Percentiles rank a stretch among this genome's conserved stretches.
phyloP scores from a whole-genome alignment of 1,140 invertebrate genomes.

The Penaeus japonicus region DNA sequence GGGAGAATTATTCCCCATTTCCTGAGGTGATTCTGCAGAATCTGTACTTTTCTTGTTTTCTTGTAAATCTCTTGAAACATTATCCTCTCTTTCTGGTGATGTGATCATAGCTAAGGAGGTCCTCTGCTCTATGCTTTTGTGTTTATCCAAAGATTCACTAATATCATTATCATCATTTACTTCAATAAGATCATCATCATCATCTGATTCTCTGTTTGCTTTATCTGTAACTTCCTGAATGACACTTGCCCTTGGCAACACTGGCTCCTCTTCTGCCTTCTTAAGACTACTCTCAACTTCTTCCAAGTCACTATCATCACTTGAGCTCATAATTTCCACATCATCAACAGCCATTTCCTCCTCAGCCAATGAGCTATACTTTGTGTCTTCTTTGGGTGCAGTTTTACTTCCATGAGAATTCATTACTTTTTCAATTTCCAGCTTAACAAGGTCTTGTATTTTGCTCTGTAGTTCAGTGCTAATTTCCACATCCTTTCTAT shows the following conservation, averaged over 20 bases:
- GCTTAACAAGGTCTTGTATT: slow-evolving; percentile 15
- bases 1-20: too few species aligned
- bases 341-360: slow-evolving; percentile 32
- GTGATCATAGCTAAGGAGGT: too few species aligned
- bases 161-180: neutral
- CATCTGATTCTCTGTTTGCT: slow-evolving; percentile 41
- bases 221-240: neutral
- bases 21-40: too few species aligned
- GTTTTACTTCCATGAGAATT: neutral
- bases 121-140: too few species aligned
- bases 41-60: too few species aligned
- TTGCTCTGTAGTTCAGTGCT: neutral
- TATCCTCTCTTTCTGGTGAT: neutral
- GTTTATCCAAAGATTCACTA: neutral
- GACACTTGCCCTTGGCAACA: neutral
- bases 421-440: slow-evolving; percentile 38
- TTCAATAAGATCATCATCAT: slow-evolving; percentile 17
- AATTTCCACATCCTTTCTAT: neutral
- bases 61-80: too few species aligned
- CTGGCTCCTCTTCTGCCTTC: slow-evolving; percentile 32
- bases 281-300: slow-evolving; percentile 30
- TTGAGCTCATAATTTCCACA: slow-evolving; percentile 54
- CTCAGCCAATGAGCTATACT: slow-evolving; percentile 11
- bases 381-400: slow-evolving; percentile 36
- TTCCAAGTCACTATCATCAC: slow-evolving; percentile 49